Conservation (phyloP, 2,888 invertebrate genomes). For the Flabesymbios commensalis region DNA sequence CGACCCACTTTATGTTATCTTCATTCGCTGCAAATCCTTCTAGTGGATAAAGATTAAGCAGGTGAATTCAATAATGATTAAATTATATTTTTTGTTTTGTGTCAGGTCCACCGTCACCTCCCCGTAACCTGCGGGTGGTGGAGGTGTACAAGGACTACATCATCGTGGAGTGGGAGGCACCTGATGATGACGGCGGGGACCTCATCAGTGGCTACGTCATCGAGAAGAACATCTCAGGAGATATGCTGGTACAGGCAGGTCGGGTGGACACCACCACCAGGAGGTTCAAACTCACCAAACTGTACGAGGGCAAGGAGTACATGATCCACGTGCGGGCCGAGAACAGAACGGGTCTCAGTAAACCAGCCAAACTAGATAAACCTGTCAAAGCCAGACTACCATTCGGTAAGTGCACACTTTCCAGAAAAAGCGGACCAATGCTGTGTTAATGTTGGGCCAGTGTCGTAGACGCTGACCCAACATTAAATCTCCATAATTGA, state of each 20-base stretch:
- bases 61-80: too few relatives aligned
- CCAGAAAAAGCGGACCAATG: too few relatives aligned
- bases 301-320: conserved; percentile 74
- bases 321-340: conserved; percentile 72
- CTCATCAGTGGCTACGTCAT: conserved; percentile 40
- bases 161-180: conserved; percentile 60
- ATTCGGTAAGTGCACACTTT: conserved; percentile 28
- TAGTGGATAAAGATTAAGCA: too few relatives aligned
- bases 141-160: conserved; percentile 49
- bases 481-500: too few relatives aligned
- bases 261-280: conserved; percentile 11
- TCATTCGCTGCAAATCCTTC: too few relatives aligned
- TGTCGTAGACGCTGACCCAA: too few relatives aligned
- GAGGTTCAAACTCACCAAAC: conserved; percentile 71
- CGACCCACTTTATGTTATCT: too few relatives aligned
- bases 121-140: conserved; percentile 46
- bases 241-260: conserved; percentile 16
- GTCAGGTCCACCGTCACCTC: conserved; percentile 48
- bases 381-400: conserved; percentile 65
- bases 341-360: conserved; percentile 82
- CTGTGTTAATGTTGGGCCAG: too few relatives aligned
- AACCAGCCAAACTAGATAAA: conserved; percentile 76
- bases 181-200: conserved; percentile 59
- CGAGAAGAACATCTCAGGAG: conserved; percentile 18
- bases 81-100: too few relatives aligned